A percentile compares a stretch with the other conserved stretches of the same genome.
Conservation (phyloP, 2,797 vertebrate species). For the Hemibagrus guttatus region DNA sequence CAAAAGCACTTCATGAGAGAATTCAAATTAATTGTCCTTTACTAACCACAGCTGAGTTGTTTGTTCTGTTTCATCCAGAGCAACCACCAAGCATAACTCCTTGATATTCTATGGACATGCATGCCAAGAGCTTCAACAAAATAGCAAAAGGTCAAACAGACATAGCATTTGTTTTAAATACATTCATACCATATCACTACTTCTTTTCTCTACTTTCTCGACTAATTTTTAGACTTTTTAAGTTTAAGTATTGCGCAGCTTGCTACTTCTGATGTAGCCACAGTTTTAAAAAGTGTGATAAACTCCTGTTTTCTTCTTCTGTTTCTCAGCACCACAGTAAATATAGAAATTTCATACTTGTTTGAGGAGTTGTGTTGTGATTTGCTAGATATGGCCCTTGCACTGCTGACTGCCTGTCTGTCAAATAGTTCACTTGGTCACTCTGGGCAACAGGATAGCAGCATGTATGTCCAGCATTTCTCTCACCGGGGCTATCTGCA, state of each 20-base stretch:
- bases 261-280: not conserved
- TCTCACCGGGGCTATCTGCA: not conserved
- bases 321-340: not conserved
- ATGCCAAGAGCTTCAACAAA: not conserved
- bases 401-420: not conserved
- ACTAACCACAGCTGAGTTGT: not conserved
- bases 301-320: not conserved
- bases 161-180: not conserved
- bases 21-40: not conserved
- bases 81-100: not conserved
- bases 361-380: not conserved
- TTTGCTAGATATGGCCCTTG: not conserved
- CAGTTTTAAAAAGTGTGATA: not conserved
- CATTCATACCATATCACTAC: not conserved
- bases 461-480: not conserved
- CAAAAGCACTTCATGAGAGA: not conserved
- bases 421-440: not conserved
- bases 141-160: not conserved
- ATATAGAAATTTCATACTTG: not conserved
- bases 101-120: not conserved
- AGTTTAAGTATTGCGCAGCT: no score
- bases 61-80: no score
- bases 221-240: not conserved
- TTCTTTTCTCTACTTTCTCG: not conserved
- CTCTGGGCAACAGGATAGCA: not conserved